Conservation (phyloP, 2,888 invertebrate genomes). For the Tortricodes alternella region DNA sequence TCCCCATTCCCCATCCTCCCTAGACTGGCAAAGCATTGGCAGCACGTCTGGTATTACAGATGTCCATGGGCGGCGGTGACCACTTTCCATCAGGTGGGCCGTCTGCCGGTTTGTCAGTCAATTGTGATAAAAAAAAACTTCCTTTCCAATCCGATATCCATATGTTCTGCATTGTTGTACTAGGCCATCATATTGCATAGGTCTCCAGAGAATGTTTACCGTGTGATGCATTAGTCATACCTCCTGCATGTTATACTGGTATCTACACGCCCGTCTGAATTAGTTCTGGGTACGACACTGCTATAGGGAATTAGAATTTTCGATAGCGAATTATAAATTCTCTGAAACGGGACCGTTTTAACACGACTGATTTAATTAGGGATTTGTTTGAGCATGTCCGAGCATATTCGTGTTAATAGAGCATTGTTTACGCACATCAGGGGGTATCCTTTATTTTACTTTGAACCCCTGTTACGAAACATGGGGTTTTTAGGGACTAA, state of each 20-base stretch:
- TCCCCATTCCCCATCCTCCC: no score
- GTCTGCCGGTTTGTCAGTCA: no score
- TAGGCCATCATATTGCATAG: slow-evolving; percentile 22
- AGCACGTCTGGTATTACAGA: no score
- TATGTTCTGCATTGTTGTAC: no score
- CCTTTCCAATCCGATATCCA: no score
- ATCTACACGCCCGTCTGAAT: slow-evolving; percentile 45
- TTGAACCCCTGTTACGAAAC: no score
- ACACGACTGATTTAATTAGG: slow-evolving; percentile 17
- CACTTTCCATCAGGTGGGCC: no score
- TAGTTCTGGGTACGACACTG: slow-evolving; percentile 40
- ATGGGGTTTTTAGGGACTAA: no score
- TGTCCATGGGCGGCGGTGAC: no score
- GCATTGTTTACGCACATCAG: neutral
- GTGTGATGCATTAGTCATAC: slow-evolving; percentile 50
- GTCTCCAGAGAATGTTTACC: slow-evolving; percentile 43
- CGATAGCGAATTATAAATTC: slow-evolving; percentile 24
- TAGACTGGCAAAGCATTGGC: no score
- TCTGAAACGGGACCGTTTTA: slow-evolving; percentile 7
- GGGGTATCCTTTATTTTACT: neutral
- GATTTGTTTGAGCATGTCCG: slow-evolving; percentile 5
- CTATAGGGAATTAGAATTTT: slow-evolving; percentile 23
- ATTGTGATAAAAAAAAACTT: no score
- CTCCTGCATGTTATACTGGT: slow-evolving; percentile 29
- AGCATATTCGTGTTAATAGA: neutral